phyloP scores from a whole-genome alignment of 2,888 invertebrate species.

The Cephus runcator region DNA sequence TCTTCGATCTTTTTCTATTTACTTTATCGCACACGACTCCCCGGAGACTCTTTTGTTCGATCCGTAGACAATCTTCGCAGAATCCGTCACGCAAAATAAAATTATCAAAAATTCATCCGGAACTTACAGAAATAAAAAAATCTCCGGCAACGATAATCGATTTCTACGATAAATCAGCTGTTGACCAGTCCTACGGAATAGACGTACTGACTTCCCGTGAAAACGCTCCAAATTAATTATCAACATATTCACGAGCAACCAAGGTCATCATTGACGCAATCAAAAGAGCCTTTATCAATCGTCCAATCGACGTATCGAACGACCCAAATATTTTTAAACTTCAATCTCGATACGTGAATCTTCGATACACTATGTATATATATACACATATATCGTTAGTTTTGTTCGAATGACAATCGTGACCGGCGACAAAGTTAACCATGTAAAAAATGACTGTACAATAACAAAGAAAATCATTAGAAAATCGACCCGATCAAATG shows the following conservation, averaged over 20 bases:
- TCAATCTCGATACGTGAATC: no score
- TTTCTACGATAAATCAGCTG: conserved; percentile 38
- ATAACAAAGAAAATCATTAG: background rate
- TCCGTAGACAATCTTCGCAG: background rate
- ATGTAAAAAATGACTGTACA: background rate
- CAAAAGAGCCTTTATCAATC: conserved; percentile 2
- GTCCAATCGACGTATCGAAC: background rate
- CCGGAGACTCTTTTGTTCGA: background rate
- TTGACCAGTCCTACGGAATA: conserved; percentile 40
- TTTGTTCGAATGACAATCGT: no score
- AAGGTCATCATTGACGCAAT: conserved; percentile 44
- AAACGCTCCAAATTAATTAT: conserved; percentile 48
- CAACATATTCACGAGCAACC: conserved; percentile 40
- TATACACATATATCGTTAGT: no score
- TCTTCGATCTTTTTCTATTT: background rate
- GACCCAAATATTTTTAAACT: background rate
- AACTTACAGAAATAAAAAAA: background rate
- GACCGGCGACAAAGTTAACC: background rate
- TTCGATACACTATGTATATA: no score
- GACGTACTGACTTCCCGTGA: conserved; percentile 41
- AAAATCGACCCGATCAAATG: background rate
- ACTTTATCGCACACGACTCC: background rate
- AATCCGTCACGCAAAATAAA: background rate
- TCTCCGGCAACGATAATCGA: background rate
- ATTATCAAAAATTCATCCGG: no score